phyloP scores from a whole-genome alignment of 2,888 invertebrate genomes.

The Muscina levida region DNA sequence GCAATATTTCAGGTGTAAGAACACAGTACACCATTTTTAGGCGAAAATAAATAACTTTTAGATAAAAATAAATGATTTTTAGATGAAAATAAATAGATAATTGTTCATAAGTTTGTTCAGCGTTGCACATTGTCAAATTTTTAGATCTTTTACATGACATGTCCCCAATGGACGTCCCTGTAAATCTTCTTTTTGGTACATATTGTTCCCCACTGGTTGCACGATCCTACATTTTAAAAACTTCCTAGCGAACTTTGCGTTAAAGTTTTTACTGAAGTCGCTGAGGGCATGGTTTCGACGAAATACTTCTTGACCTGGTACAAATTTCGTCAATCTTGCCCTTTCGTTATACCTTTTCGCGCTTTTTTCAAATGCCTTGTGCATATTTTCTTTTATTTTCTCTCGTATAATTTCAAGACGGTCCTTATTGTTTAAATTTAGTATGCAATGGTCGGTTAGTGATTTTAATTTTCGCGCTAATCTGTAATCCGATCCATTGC shows the following conservation, averaged over 20 bases:
- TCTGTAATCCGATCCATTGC: slow-evolving; percentile 29
- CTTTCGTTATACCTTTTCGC: slow-evolving; percentile 13
- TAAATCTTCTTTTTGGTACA: background rate
- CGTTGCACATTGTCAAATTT: no score
- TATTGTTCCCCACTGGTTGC: background rate
- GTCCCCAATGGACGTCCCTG: background rate
- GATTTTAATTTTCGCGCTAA: slow-evolving; percentile 28
- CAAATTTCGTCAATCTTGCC: background rate
- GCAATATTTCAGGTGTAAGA: no score
- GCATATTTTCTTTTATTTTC: slow-evolving; percentile 12
- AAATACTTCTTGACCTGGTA: slow-evolving; percentile 35
- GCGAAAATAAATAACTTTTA: no score
- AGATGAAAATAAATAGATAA: no score
- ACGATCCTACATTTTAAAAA: background rate
- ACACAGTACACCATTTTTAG: no score
- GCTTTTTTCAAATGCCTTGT: background rate
- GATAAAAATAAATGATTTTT: no score
- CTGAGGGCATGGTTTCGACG: background rate
- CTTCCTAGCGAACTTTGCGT: slow-evolving; percentile 2
- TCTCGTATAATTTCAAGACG: background rate
- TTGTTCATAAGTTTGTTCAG: no score
- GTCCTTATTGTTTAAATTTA: background rate
- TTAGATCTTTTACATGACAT: background rate
- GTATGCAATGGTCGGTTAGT: background rate
- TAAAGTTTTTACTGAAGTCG: background rate